phyloP scores from a whole-genome alignment of 2,888 invertebrate genomes.

The Mylabris sibirica region DNA sequence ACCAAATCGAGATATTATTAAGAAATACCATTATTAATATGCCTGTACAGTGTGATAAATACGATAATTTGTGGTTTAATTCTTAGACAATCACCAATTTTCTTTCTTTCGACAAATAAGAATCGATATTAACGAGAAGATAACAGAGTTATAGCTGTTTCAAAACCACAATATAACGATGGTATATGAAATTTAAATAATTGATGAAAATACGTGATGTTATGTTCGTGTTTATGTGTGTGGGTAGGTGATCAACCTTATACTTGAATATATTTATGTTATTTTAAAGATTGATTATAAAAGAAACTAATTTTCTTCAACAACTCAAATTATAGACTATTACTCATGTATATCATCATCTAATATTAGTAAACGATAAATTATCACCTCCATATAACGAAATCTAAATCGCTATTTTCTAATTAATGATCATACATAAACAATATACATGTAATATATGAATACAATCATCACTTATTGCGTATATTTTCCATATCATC shows the following conservation, averaged over 20 bases:
- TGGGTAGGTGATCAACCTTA: constrained; percentile 6
- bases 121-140: background rate
- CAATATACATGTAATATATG: no score
- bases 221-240: background rate
- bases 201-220: constrained; percentile 10
- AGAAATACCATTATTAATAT: background rate
- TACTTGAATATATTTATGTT: background rate
- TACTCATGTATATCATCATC: background rate
- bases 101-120: background rate
- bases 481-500: constrained; percentile 9
- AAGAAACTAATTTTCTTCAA: background rate
- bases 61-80: background rate
- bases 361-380: background rate
- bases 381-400: background rate
- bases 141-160: background rate
- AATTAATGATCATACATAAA: background rate
- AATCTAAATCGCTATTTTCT: background rate
- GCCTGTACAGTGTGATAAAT: background rate
- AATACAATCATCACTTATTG: constrained; percentile 1
- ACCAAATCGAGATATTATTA: background rate
- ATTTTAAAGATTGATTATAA: background rate
- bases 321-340: background rate
- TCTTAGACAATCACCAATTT: background rate
- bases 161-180: background rate
- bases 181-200: background rate